A percentile compares a stretch with the other conserved stretches of the same genome.
Evolutionary conservation across 2,113 vertebrate genomes (phyloP).

Genomic region (Nycticorax nycticorax): DNA sequence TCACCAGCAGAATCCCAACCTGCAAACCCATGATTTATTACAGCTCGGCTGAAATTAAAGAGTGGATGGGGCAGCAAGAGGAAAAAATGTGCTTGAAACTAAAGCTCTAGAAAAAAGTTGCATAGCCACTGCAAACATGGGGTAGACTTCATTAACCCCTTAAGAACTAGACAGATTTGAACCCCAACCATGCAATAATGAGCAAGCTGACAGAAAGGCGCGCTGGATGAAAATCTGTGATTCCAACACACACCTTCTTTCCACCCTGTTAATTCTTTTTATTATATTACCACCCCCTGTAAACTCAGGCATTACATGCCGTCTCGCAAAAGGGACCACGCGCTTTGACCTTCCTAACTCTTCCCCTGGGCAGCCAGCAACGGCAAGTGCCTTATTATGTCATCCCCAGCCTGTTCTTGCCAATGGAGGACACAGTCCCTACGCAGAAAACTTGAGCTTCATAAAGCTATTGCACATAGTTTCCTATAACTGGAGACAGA

Average conservation of each 20-base stretch:
- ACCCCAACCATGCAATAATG: not conserved
- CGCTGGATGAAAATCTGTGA: not conserved
- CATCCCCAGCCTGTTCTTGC: not conserved
- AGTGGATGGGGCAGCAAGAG: rapidly evolving
- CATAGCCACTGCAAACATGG: too few species aligned
- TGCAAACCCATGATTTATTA: not conserved
- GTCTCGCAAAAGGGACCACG: rapidly evolving
- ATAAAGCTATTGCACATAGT: not conserved
- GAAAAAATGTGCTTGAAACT: not conserved
- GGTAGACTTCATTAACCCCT: not conserved
- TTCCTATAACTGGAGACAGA: not conserved
- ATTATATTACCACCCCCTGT: not conserved
- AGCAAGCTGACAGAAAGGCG: not conserved
- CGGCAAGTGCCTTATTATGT: not conserved
- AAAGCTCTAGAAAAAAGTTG: not conserved
- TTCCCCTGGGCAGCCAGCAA: not conserved
- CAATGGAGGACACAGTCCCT: not conserved
- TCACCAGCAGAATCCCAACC: not conserved
- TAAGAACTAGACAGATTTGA: not conserved
- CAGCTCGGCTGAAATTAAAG: not conserved
- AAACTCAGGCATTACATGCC: not conserved
- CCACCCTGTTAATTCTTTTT: not conserved
- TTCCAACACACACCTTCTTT: not conserved
- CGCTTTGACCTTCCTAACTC: not conserved
- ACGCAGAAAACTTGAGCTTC: not conserved